phyloP scores from a whole-genome alignment of 2,888 invertebrate genomes.

The Parthenolecanium corni region DNA sequence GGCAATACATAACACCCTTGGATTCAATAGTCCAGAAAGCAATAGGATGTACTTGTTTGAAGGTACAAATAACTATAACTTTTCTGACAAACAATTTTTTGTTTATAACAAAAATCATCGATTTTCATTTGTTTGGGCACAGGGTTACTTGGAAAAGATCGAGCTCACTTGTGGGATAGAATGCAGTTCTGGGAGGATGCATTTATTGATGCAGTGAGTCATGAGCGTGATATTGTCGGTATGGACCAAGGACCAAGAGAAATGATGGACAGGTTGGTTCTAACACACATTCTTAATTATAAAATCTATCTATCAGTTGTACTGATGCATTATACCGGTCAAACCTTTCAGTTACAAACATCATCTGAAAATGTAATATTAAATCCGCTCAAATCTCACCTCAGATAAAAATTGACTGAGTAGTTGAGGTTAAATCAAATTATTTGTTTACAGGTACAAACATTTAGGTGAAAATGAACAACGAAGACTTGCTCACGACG shows the following conservation, averaged over 20 bases:
- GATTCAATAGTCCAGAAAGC: constrained; percentile 80
- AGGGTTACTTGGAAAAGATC: constrained; percentile 55
- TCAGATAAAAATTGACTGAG: no score
- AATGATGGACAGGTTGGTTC: constrained; percentile 81
- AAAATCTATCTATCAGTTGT: no score
- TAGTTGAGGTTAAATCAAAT: no score
- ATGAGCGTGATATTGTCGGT: constrained; percentile 96
- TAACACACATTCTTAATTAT: no score
- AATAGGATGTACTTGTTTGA: constrained; percentile 79
- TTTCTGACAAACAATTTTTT: not conserved
- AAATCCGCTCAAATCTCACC: no score
- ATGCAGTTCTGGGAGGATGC: constrained; percentile 99
- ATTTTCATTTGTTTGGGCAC: not conserved
- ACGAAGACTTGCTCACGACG: constrained; percentile 93
- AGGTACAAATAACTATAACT: no score
- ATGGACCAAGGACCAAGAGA: constrained; percentile 99
- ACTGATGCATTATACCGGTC: no score
- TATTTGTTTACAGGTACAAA: constrained; percentile 62
- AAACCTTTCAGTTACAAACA: no score
- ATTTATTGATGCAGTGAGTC: constrained; percentile 91
- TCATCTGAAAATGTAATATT: no score
- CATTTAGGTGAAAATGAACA: constrained; percentile 81
- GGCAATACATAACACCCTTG: constrained; percentile 61
- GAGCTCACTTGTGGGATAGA: constrained; percentile 91
- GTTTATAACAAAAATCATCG: no score